A percentile compares a stretch with the other conserved stretches of the same genome.
Evolutionary conservation across 2,888 invertebrate genomes (phyloP).

Genomic region (Diabrotica balteata): DNA sequence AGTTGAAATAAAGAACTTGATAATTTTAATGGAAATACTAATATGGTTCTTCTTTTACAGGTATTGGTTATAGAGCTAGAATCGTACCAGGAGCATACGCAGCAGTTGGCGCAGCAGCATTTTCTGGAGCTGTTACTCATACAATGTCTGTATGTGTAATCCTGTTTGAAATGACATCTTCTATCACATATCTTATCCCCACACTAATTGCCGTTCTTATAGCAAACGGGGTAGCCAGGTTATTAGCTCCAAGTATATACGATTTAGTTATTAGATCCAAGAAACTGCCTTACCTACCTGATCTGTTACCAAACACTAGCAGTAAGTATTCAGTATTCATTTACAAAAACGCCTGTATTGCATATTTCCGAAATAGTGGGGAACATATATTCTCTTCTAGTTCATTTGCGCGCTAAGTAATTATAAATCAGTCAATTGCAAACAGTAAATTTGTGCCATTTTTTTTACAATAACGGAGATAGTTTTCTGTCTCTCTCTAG

Average conservation of each 20-base stretch:
- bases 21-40: no score
- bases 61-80: conserved; percentile 77
- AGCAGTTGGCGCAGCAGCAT: conserved; percentile 92
- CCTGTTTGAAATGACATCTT: conserved; percentile 97
- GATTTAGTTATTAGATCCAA: conserved; percentile 96
- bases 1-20: not conserved
- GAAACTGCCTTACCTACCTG: conserved; percentile 94
- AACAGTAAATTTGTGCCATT: no score
- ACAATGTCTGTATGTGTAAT: conserved; percentile 95
- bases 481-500: no score
- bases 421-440: no score
- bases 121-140: conserved; percentile 95
- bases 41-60: conserved; percentile 54
- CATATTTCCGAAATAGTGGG: no score
- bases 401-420: no score
- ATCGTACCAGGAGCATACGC: conserved; percentile 95
- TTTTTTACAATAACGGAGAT: no score
- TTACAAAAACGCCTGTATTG: no score
- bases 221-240: conserved; percentile 89
- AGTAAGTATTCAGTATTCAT: conserved; percentile 41
- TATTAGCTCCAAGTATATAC: conserved; percentile 93
- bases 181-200: conserved; percentile 93
- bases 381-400: no score
- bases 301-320: conserved; percentile 86
- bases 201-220: conserved; percentile 94